These are phyloP conservation scores for Acleris cristana DNA, from an alignment of 2,888 invertebrate species.

Conservation along the genomic window DNA sequence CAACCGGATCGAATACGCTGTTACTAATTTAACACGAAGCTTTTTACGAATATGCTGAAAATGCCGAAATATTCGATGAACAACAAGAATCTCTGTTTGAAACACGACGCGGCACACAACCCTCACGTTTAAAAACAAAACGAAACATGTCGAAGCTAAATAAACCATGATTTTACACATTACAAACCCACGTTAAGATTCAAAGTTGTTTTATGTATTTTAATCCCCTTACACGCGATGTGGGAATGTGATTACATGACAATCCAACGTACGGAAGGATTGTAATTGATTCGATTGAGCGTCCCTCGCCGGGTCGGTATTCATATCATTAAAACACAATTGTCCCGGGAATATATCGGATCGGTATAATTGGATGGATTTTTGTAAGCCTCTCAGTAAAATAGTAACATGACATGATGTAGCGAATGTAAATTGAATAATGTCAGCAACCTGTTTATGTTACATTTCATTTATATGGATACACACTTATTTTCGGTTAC, in stretches of 20 bases:
- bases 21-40: background rate
- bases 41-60: constrained; percentile 1
- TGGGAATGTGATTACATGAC: constrained; percentile 7
- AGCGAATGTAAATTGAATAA: no score
- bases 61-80: constrained; percentile 2
- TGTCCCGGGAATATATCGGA: background rate
- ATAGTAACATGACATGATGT: no score
- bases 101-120: background rate
- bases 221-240: constrained; percentile 3
- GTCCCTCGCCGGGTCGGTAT: constrained; percentile 6
- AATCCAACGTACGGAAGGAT: constrained; percentile 5
- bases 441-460: no score
- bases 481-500: no score
- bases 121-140: background rate
- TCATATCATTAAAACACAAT: constrained; percentile 5
- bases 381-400: background rate
- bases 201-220: background rate
- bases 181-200: no score
- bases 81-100: background rate
- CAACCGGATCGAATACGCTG: background rate
- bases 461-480: no score
- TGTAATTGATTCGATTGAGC: background rate
- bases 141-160: no score
- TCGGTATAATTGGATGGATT: background rate
- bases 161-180: no score